Evolutionary conservation across 2,888 invertebrate genomes (phyloP), one percentile per base, ranked within the genome.

Genomic region (Phalera bucephala): DNA sequence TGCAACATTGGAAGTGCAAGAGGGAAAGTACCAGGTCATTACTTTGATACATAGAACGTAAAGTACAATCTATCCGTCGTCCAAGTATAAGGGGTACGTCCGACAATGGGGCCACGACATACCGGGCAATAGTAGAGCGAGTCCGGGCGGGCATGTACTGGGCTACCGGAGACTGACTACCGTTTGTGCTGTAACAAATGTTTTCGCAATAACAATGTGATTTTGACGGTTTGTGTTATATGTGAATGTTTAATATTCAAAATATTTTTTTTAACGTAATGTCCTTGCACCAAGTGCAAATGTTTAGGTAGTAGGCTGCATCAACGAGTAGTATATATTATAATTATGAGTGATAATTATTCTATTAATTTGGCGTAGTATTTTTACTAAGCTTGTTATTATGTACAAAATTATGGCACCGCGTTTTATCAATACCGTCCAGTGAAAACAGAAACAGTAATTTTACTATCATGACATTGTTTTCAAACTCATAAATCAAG

Each of bases 341-440:
- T 63, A 66, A 56, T 62, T 54, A 62, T 62, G 55, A 65, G 43
- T 66, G 57, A 65, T 63, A 64, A 64, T 60, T 71, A 66, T 66
- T 68, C 56, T 52, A 62, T 65, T 64, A 37, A 52, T 68, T 69
- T 65, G 58, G 64, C 63, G 69, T 69, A 65, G 64, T 67, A 17
- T 37, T 51, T 66, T 61, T 68, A 49, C 45, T 64, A 64, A 59
- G 65, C 60, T 70, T 61, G 11, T 14, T 72, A 59, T 38, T 62
- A 60, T 65, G 57, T 68, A 64, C 61, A 66, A 64, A 60, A 62
- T 62, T 58, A 64, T 60, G 66, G 73, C 81, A 81, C 77, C 72
- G 71, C 70, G 62, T 72, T 73, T 78, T 79, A 70, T 82, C 69
- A 73, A 84, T 76, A 86, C 87, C 87, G 87, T 88, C 87, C 87